Conservation (phyloP, 1,140 invertebrate species). For the Aphaenogaster floridana region DNA sequence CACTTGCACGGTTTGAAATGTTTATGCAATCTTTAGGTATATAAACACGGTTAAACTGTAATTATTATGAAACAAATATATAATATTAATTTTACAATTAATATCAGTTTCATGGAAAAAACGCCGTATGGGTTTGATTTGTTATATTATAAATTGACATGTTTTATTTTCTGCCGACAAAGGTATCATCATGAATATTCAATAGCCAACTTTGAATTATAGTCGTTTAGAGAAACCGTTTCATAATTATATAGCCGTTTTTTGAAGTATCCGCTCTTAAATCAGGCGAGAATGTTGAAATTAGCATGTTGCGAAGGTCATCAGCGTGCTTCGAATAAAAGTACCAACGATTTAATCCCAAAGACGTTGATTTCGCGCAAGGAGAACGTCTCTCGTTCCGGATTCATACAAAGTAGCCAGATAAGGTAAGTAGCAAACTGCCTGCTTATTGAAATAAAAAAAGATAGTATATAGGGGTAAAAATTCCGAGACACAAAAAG, state of each 20-base stretch:
- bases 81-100: neutral
- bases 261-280: neutral
- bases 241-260: slow-evolving; percentile 7
- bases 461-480: neutral
- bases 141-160: neutral
- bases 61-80: neutral
- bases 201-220: slow-evolving; percentile 2
- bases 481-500: neutral
- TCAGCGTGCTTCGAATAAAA: slow-evolving; percentile 17
- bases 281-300: slow-evolving; percentile 15
- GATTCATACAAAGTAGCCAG: slow-evolving; percentile 12
- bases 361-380: slow-evolving; percentile 26
- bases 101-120: neutral
- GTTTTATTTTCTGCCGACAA: slow-evolving; percentile 12
- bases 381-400: neutral
- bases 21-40: neutral
- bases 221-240: neutral
- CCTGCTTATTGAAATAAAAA: neutral
- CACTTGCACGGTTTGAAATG: neutral
- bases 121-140: neutral
- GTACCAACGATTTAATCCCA: slow-evolving; percentile 1
- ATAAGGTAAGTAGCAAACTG: slow-evolving; percentile 16
- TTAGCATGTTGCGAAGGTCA: slow-evolving; percentile 35
- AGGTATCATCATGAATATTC: slow-evolving; percentile 40
- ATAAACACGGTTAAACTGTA: neutral